phyloP scores from a whole-genome alignment of 2,888 invertebrate species.

The Acanthacorydalis orientalis region DNA sequence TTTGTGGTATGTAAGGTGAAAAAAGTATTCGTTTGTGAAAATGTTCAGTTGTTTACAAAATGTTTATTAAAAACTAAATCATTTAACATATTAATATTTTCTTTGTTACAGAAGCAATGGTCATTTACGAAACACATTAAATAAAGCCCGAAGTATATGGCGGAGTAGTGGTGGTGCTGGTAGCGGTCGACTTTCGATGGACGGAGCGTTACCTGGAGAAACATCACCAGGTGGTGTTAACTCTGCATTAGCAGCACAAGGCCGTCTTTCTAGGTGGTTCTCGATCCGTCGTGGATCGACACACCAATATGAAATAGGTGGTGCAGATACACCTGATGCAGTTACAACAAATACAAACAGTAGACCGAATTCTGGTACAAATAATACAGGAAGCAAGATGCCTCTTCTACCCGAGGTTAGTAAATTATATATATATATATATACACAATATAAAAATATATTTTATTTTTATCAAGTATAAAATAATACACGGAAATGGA shows the following conservation, averaged over 20 bases:
- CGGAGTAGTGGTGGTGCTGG: slow-evolving; percentile 30
- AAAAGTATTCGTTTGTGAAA: too few species aligned
- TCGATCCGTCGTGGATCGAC: slow-evolving; percentile 67
- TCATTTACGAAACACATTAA: slow-evolving; percentile 62
- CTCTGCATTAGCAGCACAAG: slow-evolving; percentile 24
- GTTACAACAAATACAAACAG: background rate
- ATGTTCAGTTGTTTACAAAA: too few species aligned
- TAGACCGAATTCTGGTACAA: background rate
- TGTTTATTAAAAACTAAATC: too few species aligned
- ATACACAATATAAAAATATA: too few species aligned
- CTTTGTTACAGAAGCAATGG: slow-evolving; percentile 45
- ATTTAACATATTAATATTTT: background rate
- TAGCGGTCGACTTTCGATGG: slow-evolving; percentile 18
- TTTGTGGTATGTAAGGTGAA: too few species aligned
- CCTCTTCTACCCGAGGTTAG: slow-evolving; percentile 65
- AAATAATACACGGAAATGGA: too few species aligned
- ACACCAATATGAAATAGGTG: slow-evolving; percentile 63
- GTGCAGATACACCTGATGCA: background rate
- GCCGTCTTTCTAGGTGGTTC: slow-evolving; percentile 75
- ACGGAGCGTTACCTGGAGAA: slow-evolving; percentile 19
- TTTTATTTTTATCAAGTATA: slow-evolving; percentile 3
- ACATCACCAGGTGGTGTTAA: slow-evolving; percentile 16
- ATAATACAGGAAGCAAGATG: slow-evolving; percentile 46
- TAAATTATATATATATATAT: too few species aligned
- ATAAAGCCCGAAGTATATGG: slow-evolving; percentile 68